phyloP scores from a whole-genome alignment of 1,140 invertebrate species.

The Batillaria attramentaria region DNA sequence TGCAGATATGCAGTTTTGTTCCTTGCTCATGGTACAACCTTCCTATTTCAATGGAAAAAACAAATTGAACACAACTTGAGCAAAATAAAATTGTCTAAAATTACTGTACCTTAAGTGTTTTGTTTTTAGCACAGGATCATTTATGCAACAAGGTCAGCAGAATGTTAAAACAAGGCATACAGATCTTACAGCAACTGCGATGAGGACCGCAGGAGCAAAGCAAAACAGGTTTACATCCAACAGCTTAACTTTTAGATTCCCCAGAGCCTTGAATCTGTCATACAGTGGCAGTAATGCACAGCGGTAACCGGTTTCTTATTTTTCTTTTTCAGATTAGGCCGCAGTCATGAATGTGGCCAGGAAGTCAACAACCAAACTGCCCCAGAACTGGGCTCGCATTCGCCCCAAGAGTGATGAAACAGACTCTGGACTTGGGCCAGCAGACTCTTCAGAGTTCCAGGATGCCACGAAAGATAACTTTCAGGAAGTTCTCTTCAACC shows the following conservation, averaged over 20 bases:
- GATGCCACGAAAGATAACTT: constrained; percentile 24
- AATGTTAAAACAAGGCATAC: background rate
- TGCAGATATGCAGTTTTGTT: too few species aligned
- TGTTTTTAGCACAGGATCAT: too few species aligned
- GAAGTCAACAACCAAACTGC: constrained; percentile 35
- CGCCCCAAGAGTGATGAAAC: constrained; percentile 15
- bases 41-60: too few species aligned
- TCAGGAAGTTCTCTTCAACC: constrained; percentile 30
- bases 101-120: too few species aligned
- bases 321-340: background rate
- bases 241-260: background rate
- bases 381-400: constrained; percentile 21
- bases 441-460: constrained; percentile 16
- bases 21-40: too few species aligned
- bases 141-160: background rate
- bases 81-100: too few species aligned
- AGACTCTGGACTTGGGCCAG: constrained; percentile 28
- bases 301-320: too few species aligned
- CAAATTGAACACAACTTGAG: too few species aligned
- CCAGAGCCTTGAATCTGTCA: too few species aligned
- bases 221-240: background rate
- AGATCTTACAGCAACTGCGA: background rate
- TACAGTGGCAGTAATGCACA: too few species aligned
- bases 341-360: constrained; percentile 31
- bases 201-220: background rate